These are phyloP conservation scores for Sebastes kiyomatsui DNA, from an alignment of 2,797 vertebrate genomes.

Conservation along the genomic window DNA sequence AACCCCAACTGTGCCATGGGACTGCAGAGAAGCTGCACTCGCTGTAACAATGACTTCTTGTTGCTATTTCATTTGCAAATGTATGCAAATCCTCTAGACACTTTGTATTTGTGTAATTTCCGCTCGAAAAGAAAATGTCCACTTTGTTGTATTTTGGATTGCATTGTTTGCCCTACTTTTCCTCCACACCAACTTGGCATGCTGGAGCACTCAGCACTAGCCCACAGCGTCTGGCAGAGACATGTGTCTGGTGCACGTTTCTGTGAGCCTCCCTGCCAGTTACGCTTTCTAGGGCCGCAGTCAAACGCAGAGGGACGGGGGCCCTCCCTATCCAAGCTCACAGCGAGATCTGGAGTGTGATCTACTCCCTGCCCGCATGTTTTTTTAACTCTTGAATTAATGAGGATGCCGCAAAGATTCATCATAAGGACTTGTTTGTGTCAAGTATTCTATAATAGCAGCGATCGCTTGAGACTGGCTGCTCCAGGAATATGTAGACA, in stretches of 20 bases:
- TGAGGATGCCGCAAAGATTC: constrained; percentile 52
- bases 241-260: constrained; percentile 45
- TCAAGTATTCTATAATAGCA: constrained; percentile 56
- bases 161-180: constrained; percentile 67
- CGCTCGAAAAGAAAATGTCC: constrained; percentile 42
- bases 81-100: constrained; percentile 57
- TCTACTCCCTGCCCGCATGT: constrained; percentile 5
- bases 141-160: constrained; percentile 58
- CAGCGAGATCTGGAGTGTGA: constrained; percentile 25
- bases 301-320: constrained; percentile 18
- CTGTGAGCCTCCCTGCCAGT: constrained; percentile 45
- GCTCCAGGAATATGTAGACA: constrained; percentile 23
- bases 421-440: constrained; percentile 58
- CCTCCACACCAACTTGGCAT: constrained; percentile 51
- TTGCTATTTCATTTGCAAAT: constrained; percentile 54
- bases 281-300: constrained; percentile 51
- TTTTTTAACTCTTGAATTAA: constrained; percentile 58
- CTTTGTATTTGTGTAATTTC: constrained; percentile 47
- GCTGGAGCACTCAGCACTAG: constrained; percentile 41
- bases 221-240: constrained; percentile 55
- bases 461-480: constrained; percentile 40
- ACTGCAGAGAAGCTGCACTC: constrained; percentile 5
- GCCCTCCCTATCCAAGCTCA: constrained; percentile 28
- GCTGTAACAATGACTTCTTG: constrained; percentile 27
- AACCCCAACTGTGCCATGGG: constrained; percentile 13